Percentiles rank a stretch among this genome's conserved stretches.
Evolutionary conservation across 2,888 invertebrate genomes (phyloP).

Genomic region (Sthenelais limicola): DNA sequence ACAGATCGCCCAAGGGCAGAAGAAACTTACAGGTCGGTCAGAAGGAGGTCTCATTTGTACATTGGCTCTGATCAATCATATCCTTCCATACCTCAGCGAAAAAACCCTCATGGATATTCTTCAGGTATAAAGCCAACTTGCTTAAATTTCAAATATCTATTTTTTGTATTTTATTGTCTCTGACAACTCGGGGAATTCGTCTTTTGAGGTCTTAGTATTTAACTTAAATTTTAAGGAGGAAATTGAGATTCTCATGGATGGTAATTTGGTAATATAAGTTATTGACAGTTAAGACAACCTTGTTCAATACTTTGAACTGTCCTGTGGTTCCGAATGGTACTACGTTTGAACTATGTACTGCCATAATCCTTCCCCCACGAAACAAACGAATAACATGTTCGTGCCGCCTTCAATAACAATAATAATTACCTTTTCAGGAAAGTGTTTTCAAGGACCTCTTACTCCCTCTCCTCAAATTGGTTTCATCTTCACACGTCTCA

Average conservation of each 20-base stretch:
- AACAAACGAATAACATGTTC: background rate
- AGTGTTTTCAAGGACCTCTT: constrained; percentile 87
- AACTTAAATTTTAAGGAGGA: too few species aligned
- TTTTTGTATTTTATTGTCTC: too few species aligned
- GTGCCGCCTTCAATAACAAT: background rate
- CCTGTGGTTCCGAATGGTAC: too few species aligned
- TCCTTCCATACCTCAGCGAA: constrained; percentile 67
- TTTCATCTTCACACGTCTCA: constrained; percentile 83
- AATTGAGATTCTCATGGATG: too few species aligned
- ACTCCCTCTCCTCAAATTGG: constrained; percentile 84
- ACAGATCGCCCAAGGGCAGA: constrained; percentile 63
- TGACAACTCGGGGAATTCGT: too few species aligned
- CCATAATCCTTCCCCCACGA: background rate
- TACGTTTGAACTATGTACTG: too few species aligned
- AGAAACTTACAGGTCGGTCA: constrained; percentile 83
- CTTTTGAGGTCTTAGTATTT: too few species aligned
- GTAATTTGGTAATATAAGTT: too few species aligned
- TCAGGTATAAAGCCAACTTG: too few species aligned
- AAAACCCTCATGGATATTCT: constrained; percentile 66
- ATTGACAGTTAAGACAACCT: too few species aligned
- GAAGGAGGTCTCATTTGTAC: constrained; percentile 76
- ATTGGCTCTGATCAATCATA: constrained; percentile 62
- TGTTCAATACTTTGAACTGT: too few species aligned
- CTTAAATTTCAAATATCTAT: too few species aligned
- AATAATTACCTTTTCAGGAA: constrained; percentile 78